phyloP scores from a whole-genome alignment of 2,113 vertebrate species.

The Erythrolamprus reginae region DNA sequence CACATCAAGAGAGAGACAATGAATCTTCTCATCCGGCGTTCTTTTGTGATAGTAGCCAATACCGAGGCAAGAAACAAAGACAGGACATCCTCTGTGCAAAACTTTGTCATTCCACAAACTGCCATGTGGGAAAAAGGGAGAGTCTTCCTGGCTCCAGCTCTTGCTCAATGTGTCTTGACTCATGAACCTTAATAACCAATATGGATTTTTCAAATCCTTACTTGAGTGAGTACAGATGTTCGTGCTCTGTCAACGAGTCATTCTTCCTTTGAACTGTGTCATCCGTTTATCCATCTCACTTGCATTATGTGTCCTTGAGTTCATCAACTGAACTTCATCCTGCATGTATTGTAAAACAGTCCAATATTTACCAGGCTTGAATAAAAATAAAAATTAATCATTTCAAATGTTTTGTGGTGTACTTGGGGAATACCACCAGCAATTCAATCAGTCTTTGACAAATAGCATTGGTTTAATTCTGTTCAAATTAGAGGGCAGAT shows the following conservation, averaged over 20 bases:
- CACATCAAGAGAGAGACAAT: neutral
- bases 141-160: constrained; percentile 47
- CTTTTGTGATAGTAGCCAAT: constrained; percentile 24
- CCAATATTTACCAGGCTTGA: neutral
- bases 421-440: neutral
- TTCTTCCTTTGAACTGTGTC: constrained; percentile 25
- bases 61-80: constrained; percentile 18
- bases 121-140: constrained; percentile 23
- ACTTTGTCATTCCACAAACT: constrained; percentile 21
- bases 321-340: constrained; percentile 5
- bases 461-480: neutral
- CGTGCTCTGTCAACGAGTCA: neutral
- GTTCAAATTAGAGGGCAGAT: neutral
- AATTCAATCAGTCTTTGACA: neutral
- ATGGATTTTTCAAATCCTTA: constrained; percentile 38
- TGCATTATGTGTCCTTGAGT: constrained; percentile 11
- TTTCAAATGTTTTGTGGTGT: neutral
- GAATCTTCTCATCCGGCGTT: constrained; percentile 5
- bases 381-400: neutral
- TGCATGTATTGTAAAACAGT: constrained; percentile 14
- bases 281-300: neutral
- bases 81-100: neutral
- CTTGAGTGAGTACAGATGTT: constrained; percentile 34
- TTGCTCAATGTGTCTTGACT: constrained; percentile 54
- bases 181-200: constrained; percentile 28